Evolutionary conservation across 1,140 invertebrate genomes (phyloP).

Genomic region (Propsilocerus akamusi): DNA sequence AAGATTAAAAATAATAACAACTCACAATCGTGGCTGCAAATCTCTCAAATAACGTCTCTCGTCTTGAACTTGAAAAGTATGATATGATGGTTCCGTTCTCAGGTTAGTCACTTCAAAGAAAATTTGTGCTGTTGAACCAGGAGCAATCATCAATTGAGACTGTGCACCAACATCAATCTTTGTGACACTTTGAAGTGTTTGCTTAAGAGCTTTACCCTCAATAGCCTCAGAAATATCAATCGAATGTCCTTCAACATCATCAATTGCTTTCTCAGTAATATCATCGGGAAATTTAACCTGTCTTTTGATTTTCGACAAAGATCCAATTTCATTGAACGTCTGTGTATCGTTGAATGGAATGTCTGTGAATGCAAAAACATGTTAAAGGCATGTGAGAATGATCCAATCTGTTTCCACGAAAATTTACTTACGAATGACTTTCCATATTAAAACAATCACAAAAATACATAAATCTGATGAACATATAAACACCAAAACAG

Average conservation of each 20-base stretch:
- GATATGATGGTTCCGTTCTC: conserved; percentile 26
- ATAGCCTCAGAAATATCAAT: background rate
- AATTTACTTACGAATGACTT: too few relatives aligned
- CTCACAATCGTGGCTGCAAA: conserved; percentile 20
- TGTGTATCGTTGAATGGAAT: background rate
- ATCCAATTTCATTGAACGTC: background rate
- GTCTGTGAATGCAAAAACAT: too few relatives aligned
- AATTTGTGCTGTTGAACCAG: conserved; percentile 17
- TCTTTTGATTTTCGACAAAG: background rate
- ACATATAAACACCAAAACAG: too few relatives aligned
- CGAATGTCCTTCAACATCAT: background rate
- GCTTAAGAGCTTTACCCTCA: background rate
- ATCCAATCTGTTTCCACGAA: too few relatives aligned
- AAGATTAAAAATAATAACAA: background rate
- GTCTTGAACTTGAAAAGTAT: conserved; percentile 30
- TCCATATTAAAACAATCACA: too few relatives aligned
- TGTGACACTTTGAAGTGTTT: background rate
- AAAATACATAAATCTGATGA: too few relatives aligned
- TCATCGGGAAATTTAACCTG: background rate
- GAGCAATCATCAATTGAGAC: conserved; percentile 16
- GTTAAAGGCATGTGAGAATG: too few relatives aligned
- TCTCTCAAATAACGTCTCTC: conserved; percentile 28
- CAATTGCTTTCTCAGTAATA: background rate
- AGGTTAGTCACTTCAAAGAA: conserved; percentile 36
- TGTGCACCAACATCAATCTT: conserved; percentile 18